Conservation (phyloP, 2,888 invertebrate species). For the Elmis aenea region DNA sequence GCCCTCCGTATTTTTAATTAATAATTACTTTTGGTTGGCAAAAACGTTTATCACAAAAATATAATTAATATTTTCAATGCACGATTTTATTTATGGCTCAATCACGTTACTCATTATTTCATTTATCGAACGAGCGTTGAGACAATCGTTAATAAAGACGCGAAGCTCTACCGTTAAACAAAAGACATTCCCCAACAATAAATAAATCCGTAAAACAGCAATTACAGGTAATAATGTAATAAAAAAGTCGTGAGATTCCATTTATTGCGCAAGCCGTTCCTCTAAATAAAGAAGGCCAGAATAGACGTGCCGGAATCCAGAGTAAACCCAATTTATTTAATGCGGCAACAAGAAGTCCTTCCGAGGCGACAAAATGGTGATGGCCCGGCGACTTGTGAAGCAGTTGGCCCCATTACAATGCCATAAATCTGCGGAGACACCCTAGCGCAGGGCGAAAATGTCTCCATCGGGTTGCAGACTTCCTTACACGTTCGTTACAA, state of each 20-base stretch:
- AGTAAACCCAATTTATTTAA: constrained; percentile 47
- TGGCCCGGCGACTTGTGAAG: constrained; percentile 57
- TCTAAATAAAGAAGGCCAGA: constrained; percentile 32
- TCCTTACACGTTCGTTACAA: constrained; percentile 29
- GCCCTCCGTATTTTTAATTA: too few relatives aligned
- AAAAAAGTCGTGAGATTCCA: constrained; percentile 41
- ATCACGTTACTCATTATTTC: too few relatives aligned
- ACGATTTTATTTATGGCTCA: too few relatives aligned
- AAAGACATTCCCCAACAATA: constrained; percentile 24
- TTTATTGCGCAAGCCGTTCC: constrained; percentile 29
- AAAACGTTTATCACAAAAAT: too few relatives aligned
- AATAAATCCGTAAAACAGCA: constrained; percentile 46
- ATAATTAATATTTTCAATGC: too few relatives aligned
- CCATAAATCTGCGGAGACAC: constrained; percentile 52
- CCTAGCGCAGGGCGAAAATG: constrained; percentile 35
- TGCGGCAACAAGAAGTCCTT: constrained; percentile 45
- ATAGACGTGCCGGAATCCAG: constrained; percentile 14
- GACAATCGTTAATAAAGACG: too few relatives aligned
- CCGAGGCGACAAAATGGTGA: constrained; percentile 54
- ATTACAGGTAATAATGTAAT: constrained; percentile 47
- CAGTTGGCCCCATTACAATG: constrained; percentile 60
- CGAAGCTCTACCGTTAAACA: too few relatives aligned
- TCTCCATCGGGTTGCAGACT: constrained; percentile 34
- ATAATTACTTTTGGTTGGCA: too few relatives aligned
- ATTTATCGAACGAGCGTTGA: too few relatives aligned